Evolutionary conservation across 2,888 invertebrate species (phyloP).

Genomic region (Salpingus planirostris): DNA sequence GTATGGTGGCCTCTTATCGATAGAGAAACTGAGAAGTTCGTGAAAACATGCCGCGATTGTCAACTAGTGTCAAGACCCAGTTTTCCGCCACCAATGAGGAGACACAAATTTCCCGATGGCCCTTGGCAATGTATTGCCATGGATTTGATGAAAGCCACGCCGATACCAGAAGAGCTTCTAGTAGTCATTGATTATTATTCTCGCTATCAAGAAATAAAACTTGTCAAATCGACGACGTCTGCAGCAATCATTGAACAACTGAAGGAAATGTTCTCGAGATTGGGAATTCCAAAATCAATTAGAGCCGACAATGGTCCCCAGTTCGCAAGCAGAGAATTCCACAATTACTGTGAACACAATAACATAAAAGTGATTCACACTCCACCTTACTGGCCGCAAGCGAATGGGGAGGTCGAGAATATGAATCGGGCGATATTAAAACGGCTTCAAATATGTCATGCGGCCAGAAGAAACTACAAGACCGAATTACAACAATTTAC

Average conservation of each 20-base stretch:
- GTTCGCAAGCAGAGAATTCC: conserved; percentile 14
- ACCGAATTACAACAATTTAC: conserved; percentile 16
- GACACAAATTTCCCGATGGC: conserved; percentile 16
- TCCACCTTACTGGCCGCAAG: conserved; percentile 17
- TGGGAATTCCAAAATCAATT: conserved; percentile 1
- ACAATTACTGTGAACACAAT: conserved; percentile 10
- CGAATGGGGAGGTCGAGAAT: conserved; percentile 27
- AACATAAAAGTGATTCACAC: conserved; percentile 11
- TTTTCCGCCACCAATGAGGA: conserved; percentile 14
- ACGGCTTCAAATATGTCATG: conserved; percentile 10
- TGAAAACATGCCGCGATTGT: conserved; percentile 15
- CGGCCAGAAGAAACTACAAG: conserved; percentile 12
- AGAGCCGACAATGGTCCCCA: conserved; percentile 16
- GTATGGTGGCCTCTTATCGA: conserved; percentile 20
- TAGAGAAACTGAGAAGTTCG: conserved; percentile 12
- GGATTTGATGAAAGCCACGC: conserved; percentile 20
- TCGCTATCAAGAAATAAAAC: conserved; percentile 13
- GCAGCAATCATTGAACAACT: conserved; percentile 8
- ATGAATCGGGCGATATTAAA: conserved; percentile 25
- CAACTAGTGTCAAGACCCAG: conserved; percentile 13
- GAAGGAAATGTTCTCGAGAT: conserved; percentile 8
- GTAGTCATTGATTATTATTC: conserved; percentile 15
- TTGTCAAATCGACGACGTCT: conserved; percentile 9
- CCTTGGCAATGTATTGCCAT: conserved; percentile 17
- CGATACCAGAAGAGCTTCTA: conserved; percentile 13